A percentile compares a stretch with the other conserved stretches of the same genome.
Evolutionary conservation across 2,888 invertebrate species (phyloP).

Genomic region (Mamestra brassicae): DNA sequence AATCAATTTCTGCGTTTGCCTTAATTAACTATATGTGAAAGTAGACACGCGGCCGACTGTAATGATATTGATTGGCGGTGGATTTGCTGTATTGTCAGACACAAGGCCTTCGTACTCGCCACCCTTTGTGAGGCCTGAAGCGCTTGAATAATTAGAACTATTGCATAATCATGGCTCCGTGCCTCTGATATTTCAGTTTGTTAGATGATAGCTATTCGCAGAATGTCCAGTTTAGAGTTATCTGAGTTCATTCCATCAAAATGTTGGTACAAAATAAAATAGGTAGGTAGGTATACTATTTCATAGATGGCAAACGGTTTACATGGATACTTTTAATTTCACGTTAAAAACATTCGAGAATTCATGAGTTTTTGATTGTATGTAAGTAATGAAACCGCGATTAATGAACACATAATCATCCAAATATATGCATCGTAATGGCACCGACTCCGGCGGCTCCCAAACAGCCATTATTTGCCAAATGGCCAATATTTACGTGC

Average conservation of each 20-base stretch:
- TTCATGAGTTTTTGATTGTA: conserved; percentile 23
- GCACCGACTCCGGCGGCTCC: not conserved
- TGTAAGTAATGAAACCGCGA: conserved; percentile 19
- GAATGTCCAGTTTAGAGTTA: not conserved
- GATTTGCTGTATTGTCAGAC: conserved; percentile 9
- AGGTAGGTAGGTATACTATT: no score
- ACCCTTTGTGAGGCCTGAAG: not conserved
- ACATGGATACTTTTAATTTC: not conserved
- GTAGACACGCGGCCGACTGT: conserved; percentile 4
- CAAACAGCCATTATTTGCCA: conserved; percentile 26
- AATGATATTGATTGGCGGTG: conserved; percentile 18
- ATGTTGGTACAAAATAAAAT: not conserved
- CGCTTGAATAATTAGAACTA: not conserved
- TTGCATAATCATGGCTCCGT: not conserved
- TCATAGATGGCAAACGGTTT: no score
- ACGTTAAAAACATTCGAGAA: not conserved
- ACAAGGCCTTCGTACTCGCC: not conserved
- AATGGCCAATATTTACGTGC: conserved; percentile 40
- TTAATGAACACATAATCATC: conserved; percentile 4
- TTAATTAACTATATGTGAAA: conserved; percentile 26
- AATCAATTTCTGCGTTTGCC: conserved; percentile 43
- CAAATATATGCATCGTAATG: conserved; percentile 21
- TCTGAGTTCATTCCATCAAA: not conserved
- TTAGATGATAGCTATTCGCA: not conserved
- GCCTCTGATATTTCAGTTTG: conserved; percentile 1